A percentile compares a stretch with the other conserved stretches of the same genome.
phyloP scores from a whole-genome alignment of 2,113 vertebrate genomes.

The Pyxicephalus adspersus region DNA sequence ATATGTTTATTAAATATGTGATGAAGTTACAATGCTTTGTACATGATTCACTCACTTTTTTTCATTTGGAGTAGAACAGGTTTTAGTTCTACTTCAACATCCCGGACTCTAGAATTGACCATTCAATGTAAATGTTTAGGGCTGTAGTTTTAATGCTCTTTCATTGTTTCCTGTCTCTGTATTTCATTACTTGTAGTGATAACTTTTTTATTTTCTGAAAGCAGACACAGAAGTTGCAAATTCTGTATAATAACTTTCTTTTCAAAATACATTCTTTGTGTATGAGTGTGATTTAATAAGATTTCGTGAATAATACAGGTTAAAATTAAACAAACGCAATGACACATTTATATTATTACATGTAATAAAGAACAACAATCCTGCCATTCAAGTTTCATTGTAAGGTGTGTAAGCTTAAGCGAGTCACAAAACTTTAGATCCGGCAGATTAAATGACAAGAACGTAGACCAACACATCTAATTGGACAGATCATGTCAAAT shows the following conservation, averaged over 20 bases:
- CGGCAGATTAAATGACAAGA: conserved; percentile 17
- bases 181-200: no score
- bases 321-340: conserved; percentile 39
- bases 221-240: no score
- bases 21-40: no score
- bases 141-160: no score
- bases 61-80: no score
- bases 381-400: conserved; percentile 37
- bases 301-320: conserved; percentile 11
- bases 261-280: background rate
- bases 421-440: conserved; percentile 13
- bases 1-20: no score
- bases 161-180: no score
- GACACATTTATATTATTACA: conserved; percentile 20
- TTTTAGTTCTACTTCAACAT: no score
- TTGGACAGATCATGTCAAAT: conserved; percentile 19
- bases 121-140: no score
- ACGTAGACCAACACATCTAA: background rate
- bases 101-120: no score
- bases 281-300: conserved; percentile 1
- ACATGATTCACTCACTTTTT: no score
- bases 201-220: no score
- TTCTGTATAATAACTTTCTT: background rate
- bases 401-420: background rate
- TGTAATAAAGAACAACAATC: conserved; percentile 4